A percentile compares a stretch with the other conserved stretches of the same genome.
These are phyloP conservation scores for Cromileptes altivelis DNA, from an alignment of 2,113 vertebrate species.

Conservation along the genomic window DNA sequence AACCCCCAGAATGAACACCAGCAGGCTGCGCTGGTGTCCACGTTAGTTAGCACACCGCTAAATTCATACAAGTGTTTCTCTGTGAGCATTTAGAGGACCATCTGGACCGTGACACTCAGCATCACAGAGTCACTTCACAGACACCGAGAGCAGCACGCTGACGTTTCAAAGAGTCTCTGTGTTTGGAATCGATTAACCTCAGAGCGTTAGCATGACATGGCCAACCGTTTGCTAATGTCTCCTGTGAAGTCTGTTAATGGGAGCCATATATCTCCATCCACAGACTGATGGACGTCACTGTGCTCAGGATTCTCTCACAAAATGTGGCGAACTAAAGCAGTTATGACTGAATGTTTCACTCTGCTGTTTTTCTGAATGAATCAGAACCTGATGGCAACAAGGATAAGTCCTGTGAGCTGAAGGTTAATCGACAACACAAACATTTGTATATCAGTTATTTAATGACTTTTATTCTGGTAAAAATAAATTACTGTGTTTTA, in stretches of 20 bases:
- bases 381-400: too few species aligned
- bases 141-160: constrained; percentile 23
- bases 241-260: neutral
- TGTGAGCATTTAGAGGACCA: constrained; percentile 26
- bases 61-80: constrained; percentile 24
- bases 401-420: neutral
- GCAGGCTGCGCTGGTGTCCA: neutral
- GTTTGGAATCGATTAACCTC: constrained; percentile 53
- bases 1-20: neutral
- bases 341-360: neutral
- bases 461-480: too few species aligned
- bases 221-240: constrained; percentile 34
- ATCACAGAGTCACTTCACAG: constrained; percentile 26
- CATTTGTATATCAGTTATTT: too few species aligned
- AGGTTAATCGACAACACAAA: too few species aligned
- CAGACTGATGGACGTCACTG: neutral
- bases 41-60: neutral
- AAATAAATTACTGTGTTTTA: too few species aligned
- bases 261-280: constrained; percentile 3
- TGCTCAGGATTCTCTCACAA: neutral
- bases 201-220: constrained; percentile 39
- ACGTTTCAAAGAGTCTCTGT: constrained; percentile 41
- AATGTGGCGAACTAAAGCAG: neutral
- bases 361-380: neutral
- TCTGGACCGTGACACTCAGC: constrained; percentile 47